Percentiles rank a stretch among this genome's conserved stretches.
These are phyloP conservation scores for Drosophila mimetica DNA, from an alignment of 2,888 invertebrate species.

Conservation along the genomic window DNA sequence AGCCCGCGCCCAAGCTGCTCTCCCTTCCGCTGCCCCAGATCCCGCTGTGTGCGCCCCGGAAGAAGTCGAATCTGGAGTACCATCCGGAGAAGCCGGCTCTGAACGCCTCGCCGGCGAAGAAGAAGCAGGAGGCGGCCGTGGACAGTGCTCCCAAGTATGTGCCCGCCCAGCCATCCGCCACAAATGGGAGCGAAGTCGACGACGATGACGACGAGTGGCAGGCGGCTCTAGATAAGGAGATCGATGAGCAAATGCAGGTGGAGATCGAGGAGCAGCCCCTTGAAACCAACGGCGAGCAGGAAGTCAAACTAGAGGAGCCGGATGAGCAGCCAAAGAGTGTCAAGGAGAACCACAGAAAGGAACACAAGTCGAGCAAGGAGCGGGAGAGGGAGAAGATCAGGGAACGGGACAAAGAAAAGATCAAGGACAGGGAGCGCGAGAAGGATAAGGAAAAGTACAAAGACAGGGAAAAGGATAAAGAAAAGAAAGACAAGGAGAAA, in stretches of 20 bases:
- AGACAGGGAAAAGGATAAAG: conserved; percentile 10
- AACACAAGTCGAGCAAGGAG: conserved; percentile 50
- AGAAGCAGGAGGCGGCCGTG: conserved; percentile 21
- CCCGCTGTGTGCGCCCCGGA: conserved; percentile 56
- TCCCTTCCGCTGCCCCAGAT: conserved; percentile 72
- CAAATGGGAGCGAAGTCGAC: conserved; percentile 30
- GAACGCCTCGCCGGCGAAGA: conserved; percentile 76
- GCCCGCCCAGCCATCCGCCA: conserved; percentile 59
- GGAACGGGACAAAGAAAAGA: conserved; percentile 25
- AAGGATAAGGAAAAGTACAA: conserved; percentile 27
- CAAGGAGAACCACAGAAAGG: conserved; percentile 43
- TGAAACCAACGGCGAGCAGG: conserved; percentile 11
- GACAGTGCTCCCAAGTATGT: conserved; percentile 80
- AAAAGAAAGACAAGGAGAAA: conserved; percentile 18
- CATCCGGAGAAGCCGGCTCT: conserved; percentile 83
- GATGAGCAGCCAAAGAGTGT: conserved; percentile 38
- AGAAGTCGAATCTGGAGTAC: conserved; percentile 82
- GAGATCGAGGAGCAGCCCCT: conserved; percentile 12
- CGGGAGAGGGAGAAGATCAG: conserved; percentile 25
- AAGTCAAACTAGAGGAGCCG: conserved; percentile 2
- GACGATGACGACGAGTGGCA: conserved; percentile 39
- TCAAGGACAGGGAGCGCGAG: conserved; percentile 12
- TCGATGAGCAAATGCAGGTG: conserved; percentile 33
- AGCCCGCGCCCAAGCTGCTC: conserved; percentile 82
- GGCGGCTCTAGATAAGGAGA: conserved; percentile 17